phyloP scores from a whole-genome alignment of 2,113 vertebrate genomes.

The Macrotus californicus region DNA sequence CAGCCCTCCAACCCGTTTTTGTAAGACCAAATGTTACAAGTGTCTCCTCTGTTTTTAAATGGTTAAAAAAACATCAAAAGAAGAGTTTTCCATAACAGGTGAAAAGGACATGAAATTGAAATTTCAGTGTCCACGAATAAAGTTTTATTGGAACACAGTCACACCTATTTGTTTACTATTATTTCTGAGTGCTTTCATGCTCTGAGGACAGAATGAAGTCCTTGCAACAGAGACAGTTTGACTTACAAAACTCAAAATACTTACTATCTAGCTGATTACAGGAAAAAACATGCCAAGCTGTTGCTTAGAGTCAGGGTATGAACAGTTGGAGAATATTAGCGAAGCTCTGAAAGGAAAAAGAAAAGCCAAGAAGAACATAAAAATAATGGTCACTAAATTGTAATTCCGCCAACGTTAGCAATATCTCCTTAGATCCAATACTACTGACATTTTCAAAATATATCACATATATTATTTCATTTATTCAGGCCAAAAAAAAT shows the following conservation, averaged over 20 bases:
- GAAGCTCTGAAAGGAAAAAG: neutral
- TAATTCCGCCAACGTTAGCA: neutral
- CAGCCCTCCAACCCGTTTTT: neutral
- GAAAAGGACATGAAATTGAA: neutral
- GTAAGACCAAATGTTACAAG: neutral
- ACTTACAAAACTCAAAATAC: neutral
- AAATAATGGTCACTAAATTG: neutral
- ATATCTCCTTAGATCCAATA: neutral
- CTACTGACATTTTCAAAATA: neutral
- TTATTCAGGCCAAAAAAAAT: neutral
- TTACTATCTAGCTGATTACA: neutral
- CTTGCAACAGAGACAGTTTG: neutral
- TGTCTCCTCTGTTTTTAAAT: neutral
- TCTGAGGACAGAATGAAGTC: rapidly evolving
- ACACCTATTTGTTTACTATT: neutral
- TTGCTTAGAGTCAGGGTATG: neutral
- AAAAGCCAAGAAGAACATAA: neutral
- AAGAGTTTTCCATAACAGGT: neutral
- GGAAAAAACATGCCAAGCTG: neutral
- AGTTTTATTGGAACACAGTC: neutral
- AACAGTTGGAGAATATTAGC: neutral
- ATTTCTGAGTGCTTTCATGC: neutral
- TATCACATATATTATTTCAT: neutral
- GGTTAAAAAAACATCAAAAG: neutral
- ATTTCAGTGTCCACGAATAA: neutral